Percentiles rank a stretch among this genome's conserved stretches.
Evolutionary conservation across 2,797 vertebrate genomes (phyloP).

Genomic region (Lycodopsis pacificus): DNA sequence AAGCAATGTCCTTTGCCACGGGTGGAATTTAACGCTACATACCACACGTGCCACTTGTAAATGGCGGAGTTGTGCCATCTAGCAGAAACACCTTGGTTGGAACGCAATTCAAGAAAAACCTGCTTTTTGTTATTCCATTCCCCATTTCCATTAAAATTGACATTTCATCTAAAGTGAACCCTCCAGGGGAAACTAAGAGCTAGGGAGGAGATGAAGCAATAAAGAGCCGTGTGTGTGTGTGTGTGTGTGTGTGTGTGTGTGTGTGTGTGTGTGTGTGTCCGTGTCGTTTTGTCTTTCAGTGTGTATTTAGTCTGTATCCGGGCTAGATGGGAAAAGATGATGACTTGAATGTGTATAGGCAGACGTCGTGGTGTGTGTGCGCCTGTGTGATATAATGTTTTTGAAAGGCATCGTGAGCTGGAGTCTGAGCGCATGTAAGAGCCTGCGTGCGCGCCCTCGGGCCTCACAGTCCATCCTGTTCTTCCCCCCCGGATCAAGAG

Average conservation of each 20-base stretch:
- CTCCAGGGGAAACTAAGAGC: slow-evolving; percentile 85
- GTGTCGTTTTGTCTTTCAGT: slow-evolving; percentile 43
- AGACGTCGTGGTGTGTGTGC: slow-evolving; percentile 30
- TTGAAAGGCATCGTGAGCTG: slow-evolving; percentile 66
- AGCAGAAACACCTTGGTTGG: slow-evolving; percentile 73
- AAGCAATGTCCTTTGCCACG: slow-evolving; percentile 68
- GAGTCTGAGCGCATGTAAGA: slow-evolving; percentile 51
- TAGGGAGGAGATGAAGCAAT: slow-evolving; percentile 79
- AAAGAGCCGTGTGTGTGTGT: slow-evolving; percentile 52
- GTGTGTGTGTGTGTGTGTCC: slow-evolving; percentile 32
- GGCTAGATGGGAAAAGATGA: slow-evolving; percentile 48
- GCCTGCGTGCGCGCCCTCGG: slow-evolving; percentile 59
- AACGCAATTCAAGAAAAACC: slow-evolving; percentile 72
- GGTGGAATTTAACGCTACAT: slow-evolving; percentile 69
- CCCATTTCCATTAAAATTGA: slow-evolving; percentile 91
- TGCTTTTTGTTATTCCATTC: slow-evolving; percentile 87
- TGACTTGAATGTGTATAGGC: slow-evolving; percentile 60
- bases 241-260: no score
- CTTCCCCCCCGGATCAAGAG: slow-evolving; percentile 84
- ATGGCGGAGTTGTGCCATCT: slow-evolving; percentile 71
- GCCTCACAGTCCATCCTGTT: slow-evolving; percentile 76
- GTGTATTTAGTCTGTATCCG: slow-evolving; percentile 49
- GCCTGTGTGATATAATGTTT: slow-evolving; percentile 62
- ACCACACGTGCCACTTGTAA: slow-evolving; percentile 56
- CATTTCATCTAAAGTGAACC: slow-evolving; percentile 89